Evolutionary conservation across 2,888 invertebrate species (phyloP).

Genomic region (Phaonia tiefii): DNA sequence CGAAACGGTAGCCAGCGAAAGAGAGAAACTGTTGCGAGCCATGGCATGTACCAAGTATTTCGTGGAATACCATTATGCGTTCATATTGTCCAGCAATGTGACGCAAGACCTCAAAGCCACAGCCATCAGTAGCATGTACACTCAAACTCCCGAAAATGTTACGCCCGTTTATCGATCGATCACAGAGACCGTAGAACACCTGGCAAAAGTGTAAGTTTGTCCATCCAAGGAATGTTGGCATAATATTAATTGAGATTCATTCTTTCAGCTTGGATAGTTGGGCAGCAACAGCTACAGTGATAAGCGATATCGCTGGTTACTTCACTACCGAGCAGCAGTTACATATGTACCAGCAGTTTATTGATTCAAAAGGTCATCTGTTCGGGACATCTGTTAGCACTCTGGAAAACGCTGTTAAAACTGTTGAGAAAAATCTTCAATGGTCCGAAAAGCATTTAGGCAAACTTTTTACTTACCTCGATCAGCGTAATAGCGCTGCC

Average conservation of each 20-base stretch:
- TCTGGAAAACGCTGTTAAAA: constrained; percentile 70
- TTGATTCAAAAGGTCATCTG: constrained; percentile 56
- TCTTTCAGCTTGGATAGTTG: constrained; percentile 72
- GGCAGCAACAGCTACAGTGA: constrained; percentile 69
- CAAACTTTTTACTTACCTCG: constrained; percentile 69
- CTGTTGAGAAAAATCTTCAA: constrained; percentile 72
- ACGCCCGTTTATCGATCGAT: constrained; percentile 71
- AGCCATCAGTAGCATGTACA: constrained; percentile 80
- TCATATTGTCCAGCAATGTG: constrained; percentile 78
- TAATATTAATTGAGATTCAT: not conserved
- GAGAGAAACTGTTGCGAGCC: constrained; percentile 84
- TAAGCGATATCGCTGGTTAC: constrained; percentile 71
- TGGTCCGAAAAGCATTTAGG: constrained; percentile 73
- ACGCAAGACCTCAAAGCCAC: constrained; percentile 68
- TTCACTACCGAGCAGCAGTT: constrained; percentile 72
- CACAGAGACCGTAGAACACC: constrained; percentile 60
- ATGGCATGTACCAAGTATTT: constrained; percentile 85
- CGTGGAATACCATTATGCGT: constrained; percentile 81
- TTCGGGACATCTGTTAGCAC: constrained; percentile 69
- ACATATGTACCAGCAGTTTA: constrained; percentile 68
- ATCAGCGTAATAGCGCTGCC: constrained; percentile 62
- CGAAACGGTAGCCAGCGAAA: constrained; percentile 85
- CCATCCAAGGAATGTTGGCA: not conserved
- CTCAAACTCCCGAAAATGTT: constrained; percentile 80
- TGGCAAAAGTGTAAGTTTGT: constrained; percentile 72